A percentile compares a stretch with the other conserved stretches of the same genome.
These are phyloP conservation scores for Phalera bucephala DNA, from an alignment of 2,888 invertebrate genomes.

Conservation along the genomic window DNA sequence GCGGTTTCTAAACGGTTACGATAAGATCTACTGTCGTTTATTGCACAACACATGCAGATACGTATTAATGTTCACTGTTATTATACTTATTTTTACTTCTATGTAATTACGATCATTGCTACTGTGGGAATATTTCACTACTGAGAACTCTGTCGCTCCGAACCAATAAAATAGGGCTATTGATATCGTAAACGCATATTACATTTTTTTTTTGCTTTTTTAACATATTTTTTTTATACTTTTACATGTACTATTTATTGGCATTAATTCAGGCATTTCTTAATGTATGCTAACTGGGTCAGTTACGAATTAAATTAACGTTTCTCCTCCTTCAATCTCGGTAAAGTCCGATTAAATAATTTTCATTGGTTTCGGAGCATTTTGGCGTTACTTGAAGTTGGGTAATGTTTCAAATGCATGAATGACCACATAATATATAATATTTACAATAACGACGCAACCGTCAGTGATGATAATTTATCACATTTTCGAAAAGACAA, in stretches of 20 bases:
- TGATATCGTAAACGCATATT: slow-evolving; percentile 15
- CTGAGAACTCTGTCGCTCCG: slow-evolving; percentile 47
- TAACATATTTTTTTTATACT: slow-evolving; percentile 13
- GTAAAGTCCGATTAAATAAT: slow-evolving; percentile 23
- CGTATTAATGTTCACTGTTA: slow-evolving; percentile 65
- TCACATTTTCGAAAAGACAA: slow-evolving; percentile 16
- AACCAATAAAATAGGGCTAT: slow-evolving; percentile 24
- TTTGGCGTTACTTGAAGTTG: slow-evolving; percentile 25
- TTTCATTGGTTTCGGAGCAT: slow-evolving; percentile 10
- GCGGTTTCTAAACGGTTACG: slow-evolving; percentile 53
- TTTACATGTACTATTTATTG: slow-evolving; percentile 9
- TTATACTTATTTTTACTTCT: slow-evolving; percentile 32
- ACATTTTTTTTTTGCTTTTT: slow-evolving; percentile 13
- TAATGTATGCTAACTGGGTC: background rate
- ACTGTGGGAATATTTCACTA: slow-evolving; percentile 41
- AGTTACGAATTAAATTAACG: no score
- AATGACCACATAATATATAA: slow-evolving; percentile 11
- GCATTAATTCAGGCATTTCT: background rate
- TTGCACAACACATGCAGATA: slow-evolving; percentile 80
- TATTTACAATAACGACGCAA: slow-evolving; percentile 13
- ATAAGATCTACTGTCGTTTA: slow-evolving; percentile 66
- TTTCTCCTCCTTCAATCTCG: slow-evolving; percentile 24
- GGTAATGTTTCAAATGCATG: slow-evolving; percentile 5
- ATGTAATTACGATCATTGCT: slow-evolving; percentile 34
- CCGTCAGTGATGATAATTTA: slow-evolving; percentile 18